phyloP scores from a whole-genome alignment of 2,113 vertebrate species.

The Turdus rufiventris region DNA sequence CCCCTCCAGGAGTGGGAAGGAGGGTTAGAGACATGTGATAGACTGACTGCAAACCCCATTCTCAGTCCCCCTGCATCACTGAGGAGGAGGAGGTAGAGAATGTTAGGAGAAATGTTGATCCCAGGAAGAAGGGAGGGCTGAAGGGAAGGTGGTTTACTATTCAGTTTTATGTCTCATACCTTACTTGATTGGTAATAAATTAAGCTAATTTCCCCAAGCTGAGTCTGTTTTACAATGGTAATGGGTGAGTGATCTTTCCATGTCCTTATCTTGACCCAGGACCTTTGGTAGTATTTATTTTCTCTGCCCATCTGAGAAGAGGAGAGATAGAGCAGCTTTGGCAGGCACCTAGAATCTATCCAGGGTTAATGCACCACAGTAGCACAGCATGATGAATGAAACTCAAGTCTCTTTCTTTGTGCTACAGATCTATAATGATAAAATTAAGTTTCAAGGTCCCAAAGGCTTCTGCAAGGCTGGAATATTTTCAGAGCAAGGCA shows the following conservation, averaged over 20 bases:
- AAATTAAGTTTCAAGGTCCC: neutral
- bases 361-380: neutral
- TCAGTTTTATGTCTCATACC: neutral
- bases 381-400: neutral
- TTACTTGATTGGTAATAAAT: neutral
- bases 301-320: neutral
- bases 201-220: neutral
- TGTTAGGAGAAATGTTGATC: neutral
- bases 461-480: neutral
- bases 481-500: neutral
- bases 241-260: neutral
- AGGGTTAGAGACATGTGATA: neutral
- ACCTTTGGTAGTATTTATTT: neutral
- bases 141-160: neutral
- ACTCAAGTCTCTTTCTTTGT: neutral
- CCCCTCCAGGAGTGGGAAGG: neutral
- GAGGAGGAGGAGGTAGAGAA: neutral
- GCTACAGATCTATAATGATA: neutral
- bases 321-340: neutral
- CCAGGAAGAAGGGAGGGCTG: neutral
- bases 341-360: neutral
- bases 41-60: neutral
- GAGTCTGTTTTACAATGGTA: neutral
- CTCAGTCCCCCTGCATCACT: neutral
- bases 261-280: neutral